Conservation (phyloP, 2,797 vertebrate species). For the Sardinella longiceps region DNA sequence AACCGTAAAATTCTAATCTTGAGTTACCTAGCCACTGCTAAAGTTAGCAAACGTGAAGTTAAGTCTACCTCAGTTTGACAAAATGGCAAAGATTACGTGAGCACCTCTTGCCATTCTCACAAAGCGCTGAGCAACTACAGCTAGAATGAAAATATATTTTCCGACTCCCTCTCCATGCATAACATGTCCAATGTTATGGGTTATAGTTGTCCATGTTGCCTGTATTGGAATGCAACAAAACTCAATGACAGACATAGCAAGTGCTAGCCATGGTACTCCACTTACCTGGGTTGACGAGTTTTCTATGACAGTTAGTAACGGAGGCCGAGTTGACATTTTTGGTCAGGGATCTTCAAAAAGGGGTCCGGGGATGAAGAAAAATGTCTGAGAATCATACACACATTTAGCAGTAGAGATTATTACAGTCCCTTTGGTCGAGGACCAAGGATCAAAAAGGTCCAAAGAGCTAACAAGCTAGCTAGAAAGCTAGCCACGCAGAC, state of each 20-base stretch:
- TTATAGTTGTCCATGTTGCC: conserved; percentile 3
- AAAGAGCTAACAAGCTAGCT: conserved; percentile 58
- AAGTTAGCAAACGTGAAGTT: neutral
- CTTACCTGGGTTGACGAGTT: conserved; percentile 79
- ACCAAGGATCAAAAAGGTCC: conserved; percentile 50
- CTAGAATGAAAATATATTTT: neutral
- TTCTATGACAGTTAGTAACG: conserved; percentile 78
- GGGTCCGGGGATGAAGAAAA: conserved; percentile 46
- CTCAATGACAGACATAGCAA: neutral
- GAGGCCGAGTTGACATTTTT: conserved; percentile 79
- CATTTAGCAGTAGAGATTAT: conserved; percentile 65
- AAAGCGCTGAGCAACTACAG: neutral
- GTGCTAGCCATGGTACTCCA: neutral
- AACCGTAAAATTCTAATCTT: conserved; percentile 35
- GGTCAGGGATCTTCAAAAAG: conserved; percentile 55
- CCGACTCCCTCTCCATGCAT: neutral
- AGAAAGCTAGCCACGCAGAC: conserved; percentile 50
- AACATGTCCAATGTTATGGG: neutral
- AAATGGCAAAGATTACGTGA: neutral
- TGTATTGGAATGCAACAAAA: conserved; percentile 22
- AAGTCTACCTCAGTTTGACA: neutral
- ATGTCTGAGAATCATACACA: conserved; percentile 59
- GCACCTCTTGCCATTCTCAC: neutral
- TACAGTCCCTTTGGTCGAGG: conserved; percentile 8
- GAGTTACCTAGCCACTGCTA: conserved; percentile 9